Evolutionary conservation across 2,113 vertebrate genomes (phyloP).

Genomic region (Anolis sagrei): DNA sequence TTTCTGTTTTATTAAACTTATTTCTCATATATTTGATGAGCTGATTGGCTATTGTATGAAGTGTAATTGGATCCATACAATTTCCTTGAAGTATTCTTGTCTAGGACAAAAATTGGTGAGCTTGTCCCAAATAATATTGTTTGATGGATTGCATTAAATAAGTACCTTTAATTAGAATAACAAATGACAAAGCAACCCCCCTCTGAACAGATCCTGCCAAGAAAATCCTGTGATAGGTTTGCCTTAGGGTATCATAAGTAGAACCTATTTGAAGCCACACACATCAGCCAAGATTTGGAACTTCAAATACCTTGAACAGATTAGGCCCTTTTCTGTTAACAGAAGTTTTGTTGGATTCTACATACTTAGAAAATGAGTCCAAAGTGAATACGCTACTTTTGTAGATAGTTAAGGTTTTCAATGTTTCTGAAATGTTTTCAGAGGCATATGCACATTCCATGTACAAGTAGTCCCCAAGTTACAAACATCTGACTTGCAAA

Average conservation of each 20-base stretch:
- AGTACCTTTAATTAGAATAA: not conserved
- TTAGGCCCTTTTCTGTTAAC: not conserved
- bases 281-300: no score
- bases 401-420: not conserved
- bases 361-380: not conserved
- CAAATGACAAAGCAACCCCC: not conserved
- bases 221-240: no score
- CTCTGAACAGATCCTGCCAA: no score
- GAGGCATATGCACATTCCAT: not conserved
- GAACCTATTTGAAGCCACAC: no score
- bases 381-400: not conserved
- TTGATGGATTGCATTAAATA: slow-evolving; percentile 14
- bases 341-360: not conserved
- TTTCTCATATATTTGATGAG: slow-evolving; percentile 1
- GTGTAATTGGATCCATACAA: not conserved
- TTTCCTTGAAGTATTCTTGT: not conserved
- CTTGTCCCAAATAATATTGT: not conserved
- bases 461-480: not conserved
- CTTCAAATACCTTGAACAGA: not conserved
- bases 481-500: no score
- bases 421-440: not conserved
- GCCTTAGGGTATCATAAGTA: no score
- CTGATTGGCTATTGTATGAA: slow-evolving; percentile 13
- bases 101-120: not conserved
- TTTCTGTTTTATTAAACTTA: not conserved